Evolutionary conservation across 2,113 vertebrate species (phyloP), one percentile per base, ranked within the genome.

Genomic region (Sebastes fasciatus): DNA sequence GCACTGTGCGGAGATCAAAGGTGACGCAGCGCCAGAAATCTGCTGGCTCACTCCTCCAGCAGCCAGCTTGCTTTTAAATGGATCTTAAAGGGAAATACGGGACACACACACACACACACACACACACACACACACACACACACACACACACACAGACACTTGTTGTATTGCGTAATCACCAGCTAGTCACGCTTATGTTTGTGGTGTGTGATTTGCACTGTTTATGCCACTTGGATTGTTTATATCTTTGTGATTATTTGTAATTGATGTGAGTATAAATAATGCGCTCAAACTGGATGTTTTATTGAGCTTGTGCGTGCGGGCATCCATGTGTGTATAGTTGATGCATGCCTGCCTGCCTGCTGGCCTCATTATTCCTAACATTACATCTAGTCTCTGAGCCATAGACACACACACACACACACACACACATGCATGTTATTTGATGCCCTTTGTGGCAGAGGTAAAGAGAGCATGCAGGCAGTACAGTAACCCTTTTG

Each of bases 391-490:
- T 46, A 21, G 58, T 66, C 61, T 52, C 26, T 45, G 45, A 83
- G 26, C 46, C 71, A 13, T 42, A 85, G 51, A 45, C 45, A n/a
- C 0, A 21, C 57, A 40, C 48, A 19, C 60, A 63, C 45, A 21
- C 42, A 21, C 55, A n/a, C 58, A 52, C 69, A 69, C 49, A 52
- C 69, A 69, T 42, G 23, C 74, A 69, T 77, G 79, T 77, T 85
- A 88, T 88, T 77, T 79, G 86, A 90, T 80, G 80, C 83, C 77
- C 70, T 79, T 72, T 90, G 64, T 89, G 49, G 65, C 85, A 77
- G 49, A 83, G 64, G 72, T 80, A 69, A 65, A 67, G 52, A 54
- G 70, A 68, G 65, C 68, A 72, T 84, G 40, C 58, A 42, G 75
- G 61, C 66, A 61, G 74, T 23, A 64, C 66, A 82, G 65, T 86